These are phyloP conservation scores for Hydra vulgaris DNA, from an alignment of 30 jellyfish, hydroid and myxozoan genomes.

Conservation along the genomic window DNA sequence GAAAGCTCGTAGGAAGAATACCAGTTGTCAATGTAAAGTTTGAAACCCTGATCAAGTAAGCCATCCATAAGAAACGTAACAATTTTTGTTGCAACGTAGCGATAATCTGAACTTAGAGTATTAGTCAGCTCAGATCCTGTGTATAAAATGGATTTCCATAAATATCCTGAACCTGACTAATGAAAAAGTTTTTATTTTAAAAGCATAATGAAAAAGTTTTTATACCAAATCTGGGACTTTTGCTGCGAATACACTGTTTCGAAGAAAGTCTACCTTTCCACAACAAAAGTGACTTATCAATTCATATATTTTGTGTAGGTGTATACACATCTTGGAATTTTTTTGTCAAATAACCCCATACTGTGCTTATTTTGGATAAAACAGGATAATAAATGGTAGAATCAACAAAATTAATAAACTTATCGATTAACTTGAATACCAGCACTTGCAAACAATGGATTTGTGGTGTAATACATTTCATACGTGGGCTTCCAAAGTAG, in stretches of 20 bases:
- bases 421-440: neutral
- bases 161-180: neutral
- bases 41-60: neutral
- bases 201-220: neutral
- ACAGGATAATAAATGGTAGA: neutral
- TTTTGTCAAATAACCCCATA: too few species aligned
- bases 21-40: neutral
- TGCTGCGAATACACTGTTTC: neutral
- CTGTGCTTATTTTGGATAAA: neutral
- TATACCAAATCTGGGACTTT: neutral
- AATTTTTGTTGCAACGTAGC: neutral
- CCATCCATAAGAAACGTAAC: neutral
- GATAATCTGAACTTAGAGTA: neutral
- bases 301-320: neutral
- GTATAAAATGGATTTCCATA: neutral
- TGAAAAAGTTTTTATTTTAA: neutral
- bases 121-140: neutral
- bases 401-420: neutral
- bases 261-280: neutral
- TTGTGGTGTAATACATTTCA: neutral
- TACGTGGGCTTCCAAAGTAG: slow-evolving; percentile 16
- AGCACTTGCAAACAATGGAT: neutral
- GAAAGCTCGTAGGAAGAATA: neutral
- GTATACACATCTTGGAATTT: neutral
- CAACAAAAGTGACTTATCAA: neutral